Conservation (phyloP, 23 tunicate species). For the Halocynthia roretzi region DNA sequence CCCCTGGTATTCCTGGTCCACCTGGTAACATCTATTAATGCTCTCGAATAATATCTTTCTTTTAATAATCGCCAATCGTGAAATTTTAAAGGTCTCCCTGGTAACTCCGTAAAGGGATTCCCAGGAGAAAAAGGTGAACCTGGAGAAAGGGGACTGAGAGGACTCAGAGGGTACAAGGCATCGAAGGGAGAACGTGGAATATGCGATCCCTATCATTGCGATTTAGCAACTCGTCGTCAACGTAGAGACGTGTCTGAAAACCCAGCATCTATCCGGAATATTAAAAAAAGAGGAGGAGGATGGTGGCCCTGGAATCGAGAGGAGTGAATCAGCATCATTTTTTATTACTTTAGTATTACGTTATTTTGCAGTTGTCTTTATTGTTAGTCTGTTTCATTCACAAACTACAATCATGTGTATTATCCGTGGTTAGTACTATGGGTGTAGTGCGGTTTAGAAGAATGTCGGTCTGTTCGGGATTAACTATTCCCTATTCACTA, state of each 20-base stretch:
- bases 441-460: too few species aligned
- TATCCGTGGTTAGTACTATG: too few species aligned
- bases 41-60: neutral
- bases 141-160: conserved; percentile 28
- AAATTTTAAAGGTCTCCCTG: neutral
- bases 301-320: conserved; percentile 26
- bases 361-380: too few species aligned
- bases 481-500: too few species aligned
- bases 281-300: neutral
- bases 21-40: neutral
- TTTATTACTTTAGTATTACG: too few species aligned
- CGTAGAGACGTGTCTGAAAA: neutral
- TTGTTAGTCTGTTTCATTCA: too few species aligned
- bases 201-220: conserved; percentile 50
- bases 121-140: conserved; percentile 15
- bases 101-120: neutral
- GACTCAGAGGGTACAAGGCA: conserved; percentile 48
- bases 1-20: conserved; percentile 2
- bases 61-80: neutral
- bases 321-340: neutral
- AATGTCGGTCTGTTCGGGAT: too few species aligned
- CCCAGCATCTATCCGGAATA: neutral
- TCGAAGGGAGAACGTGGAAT: conserved; percentile 33
- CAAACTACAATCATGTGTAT: too few species aligned
- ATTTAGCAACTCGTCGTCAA: neutral